phyloP scores from a whole-genome alignment of 2,797 vertebrate genomes.

The Tapera naevia region DNA sequence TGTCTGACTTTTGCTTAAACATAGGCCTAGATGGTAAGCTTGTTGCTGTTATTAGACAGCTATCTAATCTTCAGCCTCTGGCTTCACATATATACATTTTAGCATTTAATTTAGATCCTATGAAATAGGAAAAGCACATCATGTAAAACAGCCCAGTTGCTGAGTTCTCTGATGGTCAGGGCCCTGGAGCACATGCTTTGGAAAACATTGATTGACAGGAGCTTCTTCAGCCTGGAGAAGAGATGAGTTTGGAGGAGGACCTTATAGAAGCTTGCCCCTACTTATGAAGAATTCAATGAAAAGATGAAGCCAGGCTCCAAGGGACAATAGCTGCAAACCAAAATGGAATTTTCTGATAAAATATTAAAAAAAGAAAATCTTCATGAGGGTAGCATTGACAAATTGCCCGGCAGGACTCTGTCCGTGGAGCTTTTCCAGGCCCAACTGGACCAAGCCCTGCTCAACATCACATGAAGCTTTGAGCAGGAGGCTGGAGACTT shows the following conservation, averaged over 20 bases:
- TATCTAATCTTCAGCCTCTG: background rate
- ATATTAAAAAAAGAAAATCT: background rate
- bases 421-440: background rate
- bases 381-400: background rate
- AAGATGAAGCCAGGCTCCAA: background rate
- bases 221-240: background rate
- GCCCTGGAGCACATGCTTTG: accelerated
- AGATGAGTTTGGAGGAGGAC: background rate
- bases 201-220: background rate
- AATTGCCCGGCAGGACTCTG: background rate
- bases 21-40: background rate
- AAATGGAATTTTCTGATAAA: background rate
- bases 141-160: background rate
- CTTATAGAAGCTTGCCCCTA: background rate
- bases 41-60: background rate
- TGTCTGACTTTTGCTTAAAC: background rate
- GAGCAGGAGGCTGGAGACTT: background rate
- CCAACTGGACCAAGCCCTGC: background rate
- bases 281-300: background rate
- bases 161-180: background rate
- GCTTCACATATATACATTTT: background rate
- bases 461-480: background rate
- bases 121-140: background rate
- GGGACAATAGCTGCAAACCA: background rate
- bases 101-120: background rate